Evolutionary conservation across 2,113 vertebrate species (phyloP).

Genomic region (Cephalopterus ornatus): DNA sequence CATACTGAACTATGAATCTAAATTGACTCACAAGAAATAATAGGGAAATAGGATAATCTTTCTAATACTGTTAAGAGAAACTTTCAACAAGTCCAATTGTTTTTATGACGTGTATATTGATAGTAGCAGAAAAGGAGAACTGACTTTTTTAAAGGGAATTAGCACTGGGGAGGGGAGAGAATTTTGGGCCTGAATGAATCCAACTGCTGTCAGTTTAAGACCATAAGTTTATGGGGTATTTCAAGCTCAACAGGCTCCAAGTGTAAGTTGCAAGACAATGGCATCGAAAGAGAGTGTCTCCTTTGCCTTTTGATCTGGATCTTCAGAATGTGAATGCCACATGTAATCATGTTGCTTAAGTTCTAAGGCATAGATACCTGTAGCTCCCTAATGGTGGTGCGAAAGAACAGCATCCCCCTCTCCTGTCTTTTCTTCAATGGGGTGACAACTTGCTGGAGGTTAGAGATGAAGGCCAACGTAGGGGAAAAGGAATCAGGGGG

Average conservation of each 20-base stretch:
- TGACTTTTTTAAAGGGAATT: neutral
- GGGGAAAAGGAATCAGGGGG: conserved; percentile 61
- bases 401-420: conserved; percentile 75
- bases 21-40: neutral
- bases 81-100: neutral
- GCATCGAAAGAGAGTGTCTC: neutral
- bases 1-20: neutral
- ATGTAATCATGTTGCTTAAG: neutral
- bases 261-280: neutral
- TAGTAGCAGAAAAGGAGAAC: neutral
- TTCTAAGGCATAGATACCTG: conserved; percentile 73
- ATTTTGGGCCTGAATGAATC: neutral
- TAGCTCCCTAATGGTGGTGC: conserved; percentile 79
- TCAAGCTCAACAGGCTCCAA: neutral
- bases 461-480: conserved; percentile 83
- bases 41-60: neutral
- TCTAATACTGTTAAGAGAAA: neutral
- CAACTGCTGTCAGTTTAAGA: neutral
- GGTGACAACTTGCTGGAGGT: conserved; percentile 74
- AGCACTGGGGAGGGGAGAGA: neutral
- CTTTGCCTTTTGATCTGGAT: neutral
- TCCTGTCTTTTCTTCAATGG: conserved; percentile 71
- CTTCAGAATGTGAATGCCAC: neutral
- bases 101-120: neutral
- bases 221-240: neutral